Percentiles rank a stretch among this genome's conserved stretches.
These are phyloP conservation scores for Sogatella furcifera DNA, from an alignment of 1,140 invertebrate genomes.

Conservation along the genomic window DNA sequence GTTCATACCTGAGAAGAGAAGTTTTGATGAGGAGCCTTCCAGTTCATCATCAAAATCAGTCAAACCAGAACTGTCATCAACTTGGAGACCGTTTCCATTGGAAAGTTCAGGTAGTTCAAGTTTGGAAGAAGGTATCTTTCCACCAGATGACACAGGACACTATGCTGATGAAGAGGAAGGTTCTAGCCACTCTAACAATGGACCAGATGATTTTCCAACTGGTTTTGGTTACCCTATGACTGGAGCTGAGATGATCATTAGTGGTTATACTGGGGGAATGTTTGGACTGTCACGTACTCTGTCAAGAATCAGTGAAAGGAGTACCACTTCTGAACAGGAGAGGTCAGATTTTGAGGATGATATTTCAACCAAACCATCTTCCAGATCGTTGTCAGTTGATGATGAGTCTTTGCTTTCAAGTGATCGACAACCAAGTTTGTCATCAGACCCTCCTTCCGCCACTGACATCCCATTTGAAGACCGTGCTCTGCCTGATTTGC, in stretches of 20 bases:
- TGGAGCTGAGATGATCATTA: slow-evolving; percentile 50
- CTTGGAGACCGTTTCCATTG: slow-evolving; percentile 68
- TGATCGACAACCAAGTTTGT: slow-evolving; percentile 72
- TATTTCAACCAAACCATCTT: slow-evolving; percentile 64
- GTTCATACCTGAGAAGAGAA: slow-evolving; percentile 25
- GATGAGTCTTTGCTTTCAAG: slow-evolving; percentile 72
- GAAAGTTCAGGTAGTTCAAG: slow-evolving; percentile 69
- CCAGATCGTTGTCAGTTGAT: slow-evolving; percentile 65
- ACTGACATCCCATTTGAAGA: slow-evolving; percentile 15
- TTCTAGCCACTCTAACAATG: slow-evolving; percentile 41
- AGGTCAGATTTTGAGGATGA: slow-evolving; percentile 66
- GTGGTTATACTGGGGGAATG: slow-evolving; percentile 47
- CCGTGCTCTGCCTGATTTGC: slow-evolving; percentile 23
- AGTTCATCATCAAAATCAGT: slow-evolving; percentile 22
- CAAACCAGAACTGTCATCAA: slow-evolving; percentile 35
- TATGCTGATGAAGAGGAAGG: slow-evolving; percentile 37
- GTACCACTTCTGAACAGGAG: slow-evolving; percentile 73
- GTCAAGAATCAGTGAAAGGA: slow-evolving; percentile 75
- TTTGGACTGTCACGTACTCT: slow-evolving; percentile 62
- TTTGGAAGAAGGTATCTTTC: slow-evolving; percentile 67
- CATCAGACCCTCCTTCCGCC: slow-evolving; percentile 56
- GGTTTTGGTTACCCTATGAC: slow-evolving; percentile 58
- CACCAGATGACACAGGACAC: slow-evolving; percentile 51
- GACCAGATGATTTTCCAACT: slow-evolving; percentile 57
- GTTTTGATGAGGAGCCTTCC: slow-evolving; percentile 26